Evolutionary conservation across 2,113 vertebrate genomes (phyloP).

Genomic region (Tragulus kanchil): DNA sequence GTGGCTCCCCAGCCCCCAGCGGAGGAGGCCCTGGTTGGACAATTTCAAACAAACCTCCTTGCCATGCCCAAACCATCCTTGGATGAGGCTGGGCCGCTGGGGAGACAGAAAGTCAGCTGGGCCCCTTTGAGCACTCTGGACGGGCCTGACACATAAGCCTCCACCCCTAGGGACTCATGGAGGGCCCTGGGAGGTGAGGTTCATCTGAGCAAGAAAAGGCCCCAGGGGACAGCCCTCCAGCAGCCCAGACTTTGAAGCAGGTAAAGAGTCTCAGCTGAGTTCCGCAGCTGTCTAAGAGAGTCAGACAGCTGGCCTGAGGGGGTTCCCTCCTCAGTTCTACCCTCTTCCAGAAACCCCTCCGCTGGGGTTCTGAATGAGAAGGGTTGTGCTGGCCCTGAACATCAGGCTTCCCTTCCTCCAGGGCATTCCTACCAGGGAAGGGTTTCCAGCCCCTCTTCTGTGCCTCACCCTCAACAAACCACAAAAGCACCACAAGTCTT

Average conservation of each 20-base stretch:
- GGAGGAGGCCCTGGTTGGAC: background rate
- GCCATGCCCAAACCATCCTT: background rate
- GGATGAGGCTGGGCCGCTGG: background rate
- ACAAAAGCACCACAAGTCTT: constrained; percentile 49
- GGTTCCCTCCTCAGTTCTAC: background rate
- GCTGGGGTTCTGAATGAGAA: constrained; percentile 34
- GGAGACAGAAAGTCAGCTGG: background rate
- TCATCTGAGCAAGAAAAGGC: constrained; percentile 37
- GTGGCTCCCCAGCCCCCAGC: background rate
- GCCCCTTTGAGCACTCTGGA: background rate
- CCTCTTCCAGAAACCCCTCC: constrained; percentile 44
- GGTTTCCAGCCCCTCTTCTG: background rate
- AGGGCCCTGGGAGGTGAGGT: constrained; percentile 31
- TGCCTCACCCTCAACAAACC: background rate
- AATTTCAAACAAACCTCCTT: background rate
- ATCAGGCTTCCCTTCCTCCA: constrained; percentile 51
- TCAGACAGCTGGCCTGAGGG: background rate
- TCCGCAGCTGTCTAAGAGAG: background rate
- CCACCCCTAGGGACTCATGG: background rate
- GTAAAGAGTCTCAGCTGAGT: background rate
- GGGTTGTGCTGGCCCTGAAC: constrained; percentile 32
- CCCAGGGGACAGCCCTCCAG: background rate
- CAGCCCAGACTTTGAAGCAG: constrained; percentile 29
- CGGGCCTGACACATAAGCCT: background rate
- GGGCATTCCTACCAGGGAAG: constrained; percentile 12